Evolutionary conservation across 2,888 invertebrate species (phyloP).

Genomic region (Cantharis rustica): DNA sequence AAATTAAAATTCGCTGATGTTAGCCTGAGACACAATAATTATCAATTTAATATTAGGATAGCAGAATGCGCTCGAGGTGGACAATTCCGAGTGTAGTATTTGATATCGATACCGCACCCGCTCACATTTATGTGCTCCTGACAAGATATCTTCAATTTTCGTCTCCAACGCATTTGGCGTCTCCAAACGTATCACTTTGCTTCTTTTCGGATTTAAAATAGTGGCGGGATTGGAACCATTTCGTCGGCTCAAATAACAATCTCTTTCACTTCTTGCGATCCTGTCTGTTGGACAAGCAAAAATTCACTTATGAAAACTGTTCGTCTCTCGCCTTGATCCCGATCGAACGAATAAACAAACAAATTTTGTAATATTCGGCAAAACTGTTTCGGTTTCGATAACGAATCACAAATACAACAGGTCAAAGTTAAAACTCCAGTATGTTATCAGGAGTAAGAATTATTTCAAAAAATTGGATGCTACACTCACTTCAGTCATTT

Average conservation of each 20-base stretch:
- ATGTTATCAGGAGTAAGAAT: neutral
- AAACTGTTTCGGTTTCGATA: neutral
- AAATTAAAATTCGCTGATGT: neutral
- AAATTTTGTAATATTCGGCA: neutral
- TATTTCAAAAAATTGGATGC: too few relatives aligned
- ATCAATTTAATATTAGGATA: constrained; percentile 2
- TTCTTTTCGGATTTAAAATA: neutral
- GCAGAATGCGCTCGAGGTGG: neutral
- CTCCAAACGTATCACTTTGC: neutral
- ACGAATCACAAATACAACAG: neutral
- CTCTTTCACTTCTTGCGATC: neutral
- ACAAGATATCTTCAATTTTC: constrained; percentile 10
- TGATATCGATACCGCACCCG: neutral
- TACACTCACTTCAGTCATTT: constrained; percentile 64
- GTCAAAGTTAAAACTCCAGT: neutral
- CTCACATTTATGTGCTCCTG: constrained; percentile 4
- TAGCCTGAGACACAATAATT: constrained; percentile 3
- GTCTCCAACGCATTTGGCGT: constrained; percentile 3
- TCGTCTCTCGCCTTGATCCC: neutral
- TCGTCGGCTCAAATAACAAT: neutral
- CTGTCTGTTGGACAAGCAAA: neutral
- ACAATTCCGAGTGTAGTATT: neutral
- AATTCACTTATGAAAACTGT: neutral
- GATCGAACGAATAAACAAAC: neutral
- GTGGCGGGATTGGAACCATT: neutral